Base-by-base conservation (phyloP, 2,797 vertebrate genomes). In the Pseudopleuronectes americanus region DNA sequence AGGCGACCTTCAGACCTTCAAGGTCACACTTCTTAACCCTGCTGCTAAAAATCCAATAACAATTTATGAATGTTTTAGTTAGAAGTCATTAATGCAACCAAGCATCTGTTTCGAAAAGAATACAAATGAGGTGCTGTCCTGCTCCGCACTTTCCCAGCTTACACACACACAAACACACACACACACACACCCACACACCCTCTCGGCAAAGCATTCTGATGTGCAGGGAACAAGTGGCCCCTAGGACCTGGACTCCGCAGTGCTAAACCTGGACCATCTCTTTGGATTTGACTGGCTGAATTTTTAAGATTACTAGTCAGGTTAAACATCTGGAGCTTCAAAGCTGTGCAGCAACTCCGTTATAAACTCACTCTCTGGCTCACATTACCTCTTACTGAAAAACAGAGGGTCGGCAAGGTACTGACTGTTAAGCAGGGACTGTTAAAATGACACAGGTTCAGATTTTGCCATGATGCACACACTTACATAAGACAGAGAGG, bases 41-140 rank as follows among this genome's bases (percentile, higher is more conserved):
- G 65, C 86, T 90, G 91, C 91, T 93, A 90, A 93, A 92, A 94
- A 92, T 94, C 85, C 90, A 94, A 91, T 93, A 94, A 93, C 90
- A 91, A 91, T 92, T 91, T 92, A 93, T 90, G 89, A 93, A 93
- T 92, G 90, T 92, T 94, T 93, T 85, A 91, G 89, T 92, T 91
- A 91, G 83, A 71, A 90, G 90, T 93, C 91, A 91, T 94, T 93
- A 93, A 93, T 92, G 90, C 91, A 90, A 89, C 79, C 57, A 78
- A 90, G 93, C 88, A 93, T 93, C 91, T 93, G 91, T 90, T 94
- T 91, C 75, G 19, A 89, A 89, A 91, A 89, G 87, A 94, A 94
- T 92, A 91, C 83, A 92, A 94, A 94, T 92, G 89, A 92, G 86
- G 69, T 79, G 81, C 79, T 83, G 86, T 90, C 89, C 70, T 73